These are phyloP conservation scores for Amiota mariae DNA, from an alignment of 2,888 invertebrate species.

Conservation along the genomic window DNA sequence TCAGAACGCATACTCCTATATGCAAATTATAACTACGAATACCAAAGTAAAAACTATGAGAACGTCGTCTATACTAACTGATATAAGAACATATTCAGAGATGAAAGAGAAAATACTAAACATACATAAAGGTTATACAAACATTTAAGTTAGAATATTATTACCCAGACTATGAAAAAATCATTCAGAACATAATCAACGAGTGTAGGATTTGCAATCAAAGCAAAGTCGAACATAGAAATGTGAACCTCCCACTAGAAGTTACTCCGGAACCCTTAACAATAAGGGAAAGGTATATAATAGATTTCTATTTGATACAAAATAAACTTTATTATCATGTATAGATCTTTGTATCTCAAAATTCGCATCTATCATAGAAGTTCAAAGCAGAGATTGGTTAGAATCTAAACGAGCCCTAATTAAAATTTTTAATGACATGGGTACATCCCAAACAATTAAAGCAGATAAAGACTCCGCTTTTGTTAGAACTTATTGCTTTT, in stretches of 20 bases:
- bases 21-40: neutral
- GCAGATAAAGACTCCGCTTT: slow-evolving; percentile 34
- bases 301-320: no score
- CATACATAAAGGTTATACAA: no score
- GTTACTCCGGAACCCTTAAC: no score
- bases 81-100: neutral
- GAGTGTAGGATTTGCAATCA: no score
- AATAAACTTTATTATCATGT: no score
- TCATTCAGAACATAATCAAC: no score
- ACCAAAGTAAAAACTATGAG: neutral
- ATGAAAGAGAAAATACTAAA: no score
- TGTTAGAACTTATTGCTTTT: neutral
- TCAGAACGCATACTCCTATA: neutral
- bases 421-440: slow-evolving; percentile 39
- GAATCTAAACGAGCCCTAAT: slow-evolving; percentile 37
- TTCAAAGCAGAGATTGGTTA: slow-evolving; percentile 28
- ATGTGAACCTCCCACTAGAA: no score
- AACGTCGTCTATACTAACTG: neutral
- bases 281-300: no score
- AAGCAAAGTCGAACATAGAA: no score
- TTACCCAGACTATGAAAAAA: no score
- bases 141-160: no score
- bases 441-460: slow-evolving; percentile 29
- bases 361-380: slow-evolving; percentile 19
- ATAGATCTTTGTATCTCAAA: slow-evolving; percentile 12